These are phyloP conservation scores for Vannuccia rotundouncinata DNA, from an alignment of 2,888 invertebrate genomes.

Conservation along the genomic window DNA sequence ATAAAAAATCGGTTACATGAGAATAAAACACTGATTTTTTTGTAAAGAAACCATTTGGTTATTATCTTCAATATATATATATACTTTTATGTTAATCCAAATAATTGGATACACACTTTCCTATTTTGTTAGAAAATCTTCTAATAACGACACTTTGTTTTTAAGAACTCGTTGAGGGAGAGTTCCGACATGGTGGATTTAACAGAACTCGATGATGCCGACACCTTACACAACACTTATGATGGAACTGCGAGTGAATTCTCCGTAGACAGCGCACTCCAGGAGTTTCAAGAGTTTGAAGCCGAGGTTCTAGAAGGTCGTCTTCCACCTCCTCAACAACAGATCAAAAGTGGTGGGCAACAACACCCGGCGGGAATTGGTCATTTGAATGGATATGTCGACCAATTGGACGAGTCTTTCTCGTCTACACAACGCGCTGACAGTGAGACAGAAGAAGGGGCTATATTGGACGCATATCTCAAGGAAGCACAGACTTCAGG, in stretches of 20 bases:
- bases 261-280: neutral
- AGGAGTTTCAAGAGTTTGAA: constrained; percentile 6
- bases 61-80: too few species aligned
- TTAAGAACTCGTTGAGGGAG: neutral
- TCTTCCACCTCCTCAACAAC: neutral
- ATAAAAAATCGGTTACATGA: too few species aligned
- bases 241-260: neutral
- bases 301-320: neutral
- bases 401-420: neutral
- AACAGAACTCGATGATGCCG: neutral
- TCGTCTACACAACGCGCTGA: neutral
- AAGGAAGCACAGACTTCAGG: neutral
- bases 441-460: neutral
- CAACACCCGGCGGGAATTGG: too few species aligned
- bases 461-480: neutral
- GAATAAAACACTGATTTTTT: too few species aligned
- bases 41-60: too few species aligned
- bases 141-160: too few species aligned
- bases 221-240: neutral
- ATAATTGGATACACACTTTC: too few species aligned
- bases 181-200: neutral
- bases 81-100: too few species aligned
- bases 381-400: neutral
- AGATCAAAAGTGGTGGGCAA: neutral
- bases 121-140: too few species aligned